Evolutionary conservation across 2,888 invertebrate genomes (phyloP), one percentile per base, ranked within the genome.

Genomic region (Neoscelio sp.): DNA sequence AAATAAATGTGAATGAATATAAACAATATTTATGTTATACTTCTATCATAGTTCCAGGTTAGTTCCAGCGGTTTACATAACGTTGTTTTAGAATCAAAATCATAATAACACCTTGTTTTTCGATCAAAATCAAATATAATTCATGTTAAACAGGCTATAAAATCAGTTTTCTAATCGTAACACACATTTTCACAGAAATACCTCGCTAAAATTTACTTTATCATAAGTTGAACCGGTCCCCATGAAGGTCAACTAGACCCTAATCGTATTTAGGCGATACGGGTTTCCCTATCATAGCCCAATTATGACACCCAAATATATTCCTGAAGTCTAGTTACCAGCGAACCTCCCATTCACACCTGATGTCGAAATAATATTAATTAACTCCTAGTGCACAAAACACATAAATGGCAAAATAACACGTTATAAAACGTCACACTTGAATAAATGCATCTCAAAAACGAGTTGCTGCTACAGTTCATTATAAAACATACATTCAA

Each of bases 191-290:
- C 30, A 12, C 7, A 12, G 33, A 33, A 60, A 18, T 40, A 4
- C 40, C 33, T 33, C 30, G 46, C 13, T 44, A n/a, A 46, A 60
- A 60, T 46, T 30, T n/a, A 28, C 18, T 13, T 7, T 8, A 28
- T 6, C 44, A 20, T 20, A 20, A 60, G 44, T 44, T 18, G 44
- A 60, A 13, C 12, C 13, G 12, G 1, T 12, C 10, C 46, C 30
- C 30, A 46, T 60, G 44, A 44, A 60, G 60, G 60, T 60, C 44
- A 60, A 30, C 44, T 12, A 4, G 20, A 13, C 20, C 46, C 13
- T 46, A 60, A 60, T 44, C 30, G 44, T 5, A 30, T 60, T 60
- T 30, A 18, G 13, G 20, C 20, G 20, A 30, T 46, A 20, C 20
- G n/a, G 3, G 56, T 26, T 23, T 23, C 13, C 56, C 56, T 56